A percentile compares a stretch with the other conserved stretches of the same genome.
Conservation (phyloP, 1,140 invertebrate species). For the Diachasma alloeum region DNA sequence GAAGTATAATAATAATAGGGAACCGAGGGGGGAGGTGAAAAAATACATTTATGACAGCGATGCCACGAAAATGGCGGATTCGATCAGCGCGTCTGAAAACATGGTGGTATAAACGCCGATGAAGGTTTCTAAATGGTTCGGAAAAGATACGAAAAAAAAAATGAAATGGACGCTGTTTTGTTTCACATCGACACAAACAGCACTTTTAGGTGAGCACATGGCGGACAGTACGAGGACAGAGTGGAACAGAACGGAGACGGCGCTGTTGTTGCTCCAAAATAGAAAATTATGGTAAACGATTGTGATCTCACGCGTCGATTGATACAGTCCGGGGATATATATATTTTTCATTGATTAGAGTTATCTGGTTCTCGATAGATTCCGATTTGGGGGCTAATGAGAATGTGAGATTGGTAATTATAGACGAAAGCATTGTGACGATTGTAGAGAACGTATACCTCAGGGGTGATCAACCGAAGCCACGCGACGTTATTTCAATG, state of each 20-base stretch:
- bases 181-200: neutral
- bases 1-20: neutral
- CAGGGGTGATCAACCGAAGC: constrained; percentile 50
- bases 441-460: constrained; percentile 7
- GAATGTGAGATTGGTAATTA: constrained; percentile 46
- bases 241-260: constrained; percentile 1
- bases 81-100: neutral
- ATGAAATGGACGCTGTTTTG: neutral
- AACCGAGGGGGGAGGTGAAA: constrained; percentile 8
- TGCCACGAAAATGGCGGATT: constrained; percentile 46
- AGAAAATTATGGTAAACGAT: neutral
- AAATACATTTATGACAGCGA: constrained; percentile 31
- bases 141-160: neutral
- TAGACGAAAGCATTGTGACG: constrained; percentile 45
- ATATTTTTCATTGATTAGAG: neutral
- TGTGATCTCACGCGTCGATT: neutral
- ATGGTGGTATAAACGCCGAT: neutral
- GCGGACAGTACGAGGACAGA: neutral
- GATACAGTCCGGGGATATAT: neutral
- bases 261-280: constrained; percentile 6
- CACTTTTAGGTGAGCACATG: neutral
- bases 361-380: neutral
- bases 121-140: neutral
- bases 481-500: constrained; percentile 24
- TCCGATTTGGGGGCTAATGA: neutral